These are phyloP conservation scores for Drosophila sp. DNA, from an alignment of 1,140 invertebrate species.

Conservation along the genomic window DNA sequence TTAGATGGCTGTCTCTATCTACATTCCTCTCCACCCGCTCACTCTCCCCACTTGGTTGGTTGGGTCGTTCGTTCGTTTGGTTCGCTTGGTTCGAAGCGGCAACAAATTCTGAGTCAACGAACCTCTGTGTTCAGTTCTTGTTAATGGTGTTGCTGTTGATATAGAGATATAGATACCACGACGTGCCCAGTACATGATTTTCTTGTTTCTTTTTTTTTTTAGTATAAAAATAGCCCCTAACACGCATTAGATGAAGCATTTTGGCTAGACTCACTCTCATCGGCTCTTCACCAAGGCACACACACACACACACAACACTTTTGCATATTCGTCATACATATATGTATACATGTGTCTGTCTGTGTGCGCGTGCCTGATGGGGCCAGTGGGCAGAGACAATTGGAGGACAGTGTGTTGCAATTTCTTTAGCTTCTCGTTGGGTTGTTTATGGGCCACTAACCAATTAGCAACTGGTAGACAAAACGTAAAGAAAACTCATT, in stretches of 20 bases:
- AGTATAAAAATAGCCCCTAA: constrained; percentile 61
- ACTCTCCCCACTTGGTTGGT: constrained; percentile 29
- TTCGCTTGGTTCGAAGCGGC: constrained; percentile 9
- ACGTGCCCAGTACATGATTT: constrained; percentile 58
- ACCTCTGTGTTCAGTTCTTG: constrained; percentile 40
- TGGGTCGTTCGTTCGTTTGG: neutral
- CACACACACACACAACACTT: constrained; percentile 5
- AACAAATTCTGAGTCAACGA: constrained; percentile 68
- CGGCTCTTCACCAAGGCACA: neutral
- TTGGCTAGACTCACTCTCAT: constrained; percentile 38
- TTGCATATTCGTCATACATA: constrained; percentile 19
- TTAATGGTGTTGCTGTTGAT: constrained; percentile 24
- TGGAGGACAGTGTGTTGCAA: constrained; percentile 60
- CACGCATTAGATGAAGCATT: constrained; percentile 63
- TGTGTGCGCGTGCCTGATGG: constrained; percentile 42
- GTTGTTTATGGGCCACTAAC: constrained; percentile 2
- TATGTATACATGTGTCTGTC: constrained; percentile 21
- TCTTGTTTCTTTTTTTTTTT: constrained; percentile 34
- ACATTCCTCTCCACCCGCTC: neutral
- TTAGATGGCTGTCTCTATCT: neutral
- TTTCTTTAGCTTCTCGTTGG: constrained; percentile 18
- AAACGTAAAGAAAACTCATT: constrained; percentile 38
- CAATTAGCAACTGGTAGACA: constrained; percentile 27
- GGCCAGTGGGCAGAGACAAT: constrained; percentile 27
- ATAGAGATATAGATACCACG: constrained; percentile 48